A percentile compares a stretch with the other conserved stretches of the same genome.
These are phyloP conservation scores for Australoheros facetus DNA, from an alignment of 2,797 vertebrate species.

Conservation along the genomic window DNA sequence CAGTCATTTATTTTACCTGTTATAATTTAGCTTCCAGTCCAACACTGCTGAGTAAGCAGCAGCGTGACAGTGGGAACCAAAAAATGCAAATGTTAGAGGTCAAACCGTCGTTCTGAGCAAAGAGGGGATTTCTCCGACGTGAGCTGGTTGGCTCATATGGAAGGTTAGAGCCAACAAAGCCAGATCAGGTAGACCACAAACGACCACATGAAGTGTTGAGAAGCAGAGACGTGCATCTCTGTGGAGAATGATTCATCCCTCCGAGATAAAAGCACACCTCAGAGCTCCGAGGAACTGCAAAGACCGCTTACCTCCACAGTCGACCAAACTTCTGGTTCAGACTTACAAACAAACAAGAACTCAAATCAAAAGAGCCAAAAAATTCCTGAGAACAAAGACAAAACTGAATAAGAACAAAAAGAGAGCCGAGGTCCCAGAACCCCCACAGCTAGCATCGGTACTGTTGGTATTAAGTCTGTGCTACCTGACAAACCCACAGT, in stretches of 20 bases:
- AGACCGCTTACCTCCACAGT: background rate
- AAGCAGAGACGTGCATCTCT: background rate
- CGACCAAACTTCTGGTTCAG: background rate
- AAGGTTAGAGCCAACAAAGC: background rate
- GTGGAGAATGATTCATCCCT: background rate
- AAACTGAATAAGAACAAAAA: background rate
- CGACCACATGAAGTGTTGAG: background rate
- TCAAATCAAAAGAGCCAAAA: background rate
- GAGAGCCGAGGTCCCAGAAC: background rate
- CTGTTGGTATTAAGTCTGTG: accelerated
- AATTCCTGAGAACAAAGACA: background rate
- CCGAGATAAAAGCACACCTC: background rate
- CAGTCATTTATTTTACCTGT: too few species aligned
- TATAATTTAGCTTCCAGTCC: accelerated
- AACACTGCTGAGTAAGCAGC: background rate
- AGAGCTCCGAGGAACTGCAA: background rate
- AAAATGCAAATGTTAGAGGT: accelerated
- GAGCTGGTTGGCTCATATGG: background rate
- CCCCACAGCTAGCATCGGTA: accelerated
- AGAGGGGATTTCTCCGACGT: background rate
- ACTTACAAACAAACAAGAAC: background rate
- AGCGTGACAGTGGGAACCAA: background rate
- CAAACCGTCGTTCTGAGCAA: background rate
- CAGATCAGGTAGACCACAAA: background rate
- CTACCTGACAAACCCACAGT: background rate